Evolutionary conservation across 2,888 invertebrate species (phyloP).

Genomic region (Phengaris alcon): DNA sequence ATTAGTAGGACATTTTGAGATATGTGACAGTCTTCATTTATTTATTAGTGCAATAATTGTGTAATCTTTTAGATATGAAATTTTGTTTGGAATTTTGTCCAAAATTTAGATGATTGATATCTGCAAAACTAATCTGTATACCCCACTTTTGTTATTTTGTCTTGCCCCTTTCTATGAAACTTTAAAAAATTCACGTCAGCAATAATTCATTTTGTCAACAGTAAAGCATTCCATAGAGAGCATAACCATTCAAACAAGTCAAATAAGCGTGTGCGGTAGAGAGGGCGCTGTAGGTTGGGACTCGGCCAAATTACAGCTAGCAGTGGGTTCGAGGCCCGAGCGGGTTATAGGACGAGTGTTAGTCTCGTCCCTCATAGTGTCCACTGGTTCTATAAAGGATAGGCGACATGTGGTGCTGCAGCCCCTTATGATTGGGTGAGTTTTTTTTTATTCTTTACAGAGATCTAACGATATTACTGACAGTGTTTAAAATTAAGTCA

Average conservation of each 20-base stretch:
- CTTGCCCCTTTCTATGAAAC: too few species aligned
- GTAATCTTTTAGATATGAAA: not conserved
- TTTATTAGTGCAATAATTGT: not conserved
- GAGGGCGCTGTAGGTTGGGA: constrained; percentile 55
- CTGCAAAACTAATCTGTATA: too few species aligned
- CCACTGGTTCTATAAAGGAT: constrained; percentile 49
- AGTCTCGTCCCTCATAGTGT: constrained; percentile 47
- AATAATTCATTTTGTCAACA: constrained; percentile 36
- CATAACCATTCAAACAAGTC: constrained; percentile 52
- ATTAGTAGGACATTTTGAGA: not conserved
- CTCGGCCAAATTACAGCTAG: constrained; percentile 43
- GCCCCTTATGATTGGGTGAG: constrained; percentile 59
- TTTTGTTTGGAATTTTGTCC: too few species aligned
- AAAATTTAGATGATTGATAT: too few species aligned
- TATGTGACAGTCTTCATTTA: not conserved
- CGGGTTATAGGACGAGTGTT: constrained; percentile 47
- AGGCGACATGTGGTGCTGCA: constrained; percentile 52
- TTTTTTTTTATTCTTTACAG: not conserved
- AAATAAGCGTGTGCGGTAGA: constrained; percentile 49
- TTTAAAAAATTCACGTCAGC: too few species aligned
- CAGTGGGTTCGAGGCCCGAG: constrained; percentile 49
- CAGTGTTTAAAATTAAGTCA: too few species aligned
- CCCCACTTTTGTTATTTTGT: too few species aligned
- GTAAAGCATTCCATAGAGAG: constrained; percentile 49
- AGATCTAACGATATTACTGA: too few species aligned